A percentile compares a stretch with the other conserved stretches of the same genome.
Evolutionary conservation across 2,888 invertebrate species (phyloP).

Genomic region (Ophraella communa): DNA sequence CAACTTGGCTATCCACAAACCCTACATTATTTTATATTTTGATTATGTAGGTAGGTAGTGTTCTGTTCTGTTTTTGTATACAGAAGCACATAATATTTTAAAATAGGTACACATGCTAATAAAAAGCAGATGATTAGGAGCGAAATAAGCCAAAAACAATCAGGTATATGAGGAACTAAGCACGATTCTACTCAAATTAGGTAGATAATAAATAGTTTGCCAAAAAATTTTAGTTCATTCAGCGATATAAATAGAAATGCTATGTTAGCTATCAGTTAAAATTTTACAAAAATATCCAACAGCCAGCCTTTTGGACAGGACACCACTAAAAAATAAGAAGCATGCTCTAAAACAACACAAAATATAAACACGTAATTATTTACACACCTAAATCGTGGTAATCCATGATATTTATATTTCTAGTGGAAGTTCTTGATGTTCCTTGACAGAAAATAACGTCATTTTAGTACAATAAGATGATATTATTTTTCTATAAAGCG

Average conservation of each 20-base stretch:
- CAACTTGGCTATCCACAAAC: too few species aligned
- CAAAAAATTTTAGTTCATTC: constrained; percentile 49
- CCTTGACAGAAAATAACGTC: constrained; percentile 33
- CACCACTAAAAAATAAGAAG: constrained; percentile 28
- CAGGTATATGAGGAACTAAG: neutral
- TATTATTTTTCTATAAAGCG: neutral
- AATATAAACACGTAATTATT: constrained; percentile 38
- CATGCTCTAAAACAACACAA: constrained; percentile 37
- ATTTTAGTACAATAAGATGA: constrained; percentile 21
- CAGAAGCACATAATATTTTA: too few species aligned
- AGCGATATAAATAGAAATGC: constrained; percentile 50
- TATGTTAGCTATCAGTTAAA: constrained; percentile 30
- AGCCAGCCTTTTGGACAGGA: constrained; percentile 6
- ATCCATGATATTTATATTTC: constrained; percentile 51
- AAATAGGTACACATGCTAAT: neutral
- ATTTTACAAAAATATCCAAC: constrained; percentile 20
- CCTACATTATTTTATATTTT: too few species aligned
- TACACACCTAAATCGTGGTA: constrained; percentile 56
- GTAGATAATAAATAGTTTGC: constrained; percentile 28
- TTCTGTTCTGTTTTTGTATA: too few species aligned
- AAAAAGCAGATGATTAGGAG: neutral
- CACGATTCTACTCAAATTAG: constrained; percentile 14
- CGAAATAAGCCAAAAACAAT: neutral
- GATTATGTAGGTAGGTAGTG: too few species aligned
- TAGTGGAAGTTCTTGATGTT: constrained; percentile 34